Conservation (phyloP, 2,888 invertebrate species). For the Serripes groenlandicus region DNA sequence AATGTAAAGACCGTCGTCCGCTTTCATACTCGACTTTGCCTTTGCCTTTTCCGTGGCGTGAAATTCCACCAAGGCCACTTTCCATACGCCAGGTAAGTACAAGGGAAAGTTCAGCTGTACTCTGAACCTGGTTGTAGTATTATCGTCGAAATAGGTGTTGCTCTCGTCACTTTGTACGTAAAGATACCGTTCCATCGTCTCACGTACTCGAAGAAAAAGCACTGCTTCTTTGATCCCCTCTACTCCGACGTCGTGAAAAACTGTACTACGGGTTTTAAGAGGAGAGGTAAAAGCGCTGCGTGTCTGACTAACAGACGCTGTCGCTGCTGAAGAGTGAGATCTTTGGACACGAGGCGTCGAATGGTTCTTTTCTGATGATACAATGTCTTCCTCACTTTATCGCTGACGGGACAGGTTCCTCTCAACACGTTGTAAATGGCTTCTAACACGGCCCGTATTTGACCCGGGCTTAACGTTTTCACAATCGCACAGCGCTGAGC, state of each 20-base stretch:
- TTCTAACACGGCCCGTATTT: conserved; percentile 39
- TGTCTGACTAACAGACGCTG: conserved; percentile 45
- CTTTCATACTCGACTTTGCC: conserved; percentile 15
- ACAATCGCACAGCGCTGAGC: conserved; percentile 31
- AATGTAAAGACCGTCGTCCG: conserved; percentile 14
- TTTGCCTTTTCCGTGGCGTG: too few relatives aligned
- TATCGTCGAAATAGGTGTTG: conserved; percentile 26
- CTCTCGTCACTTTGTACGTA: conserved; percentile 48
- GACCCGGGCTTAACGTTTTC: conserved; percentile 29
- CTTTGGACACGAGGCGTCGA: conserved; percentile 49
- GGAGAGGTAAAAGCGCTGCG: conserved; percentile 36
- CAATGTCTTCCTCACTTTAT: conserved; percentile 48
- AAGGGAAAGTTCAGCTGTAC: conserved; percentile 40
- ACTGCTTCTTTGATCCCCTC: background rate
- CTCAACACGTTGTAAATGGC: conserved; percentile 58
- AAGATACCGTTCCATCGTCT: conserved; percentile 34
- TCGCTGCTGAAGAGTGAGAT: conserved; percentile 38
- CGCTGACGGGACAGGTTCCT: conserved; percentile 43
- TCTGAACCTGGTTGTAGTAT: conserved; percentile 23
- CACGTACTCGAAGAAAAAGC: too few relatives aligned
- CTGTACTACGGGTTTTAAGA: conserved; percentile 39
- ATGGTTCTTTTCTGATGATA: conserved; percentile 29
- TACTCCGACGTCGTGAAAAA: conserved; percentile 20
- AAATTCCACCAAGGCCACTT: conserved; percentile 23
- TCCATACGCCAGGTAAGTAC: conserved; percentile 25